These are phyloP conservation scores for Cotesia vestalis DNA, from an alignment of 1,140 invertebrate genomes.

Conservation along the genomic window DNA sequence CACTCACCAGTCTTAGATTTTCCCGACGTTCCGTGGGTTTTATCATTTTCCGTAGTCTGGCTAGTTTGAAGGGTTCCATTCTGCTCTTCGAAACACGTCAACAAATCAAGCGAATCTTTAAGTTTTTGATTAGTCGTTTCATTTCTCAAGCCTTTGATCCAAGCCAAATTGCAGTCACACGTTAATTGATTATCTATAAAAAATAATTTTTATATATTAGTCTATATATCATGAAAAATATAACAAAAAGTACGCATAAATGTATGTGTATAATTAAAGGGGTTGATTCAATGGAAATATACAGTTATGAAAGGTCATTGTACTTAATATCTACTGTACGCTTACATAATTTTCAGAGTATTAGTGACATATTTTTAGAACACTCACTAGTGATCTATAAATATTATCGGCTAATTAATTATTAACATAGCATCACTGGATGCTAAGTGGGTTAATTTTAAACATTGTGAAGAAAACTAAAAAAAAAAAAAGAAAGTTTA, in stretches of 20 bases:
- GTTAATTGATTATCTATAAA: slow-evolving; percentile 81
- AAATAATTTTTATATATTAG: slow-evolving; percentile 46
- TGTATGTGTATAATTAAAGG: too few species aligned
- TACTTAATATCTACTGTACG: not conserved
- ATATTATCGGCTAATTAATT: too few species aligned
- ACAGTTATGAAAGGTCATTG: not conserved
- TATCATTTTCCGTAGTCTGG: slow-evolving; percentile 45
- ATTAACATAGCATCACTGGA: too few species aligned
- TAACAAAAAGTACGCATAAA: not conserved
- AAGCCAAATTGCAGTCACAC: slow-evolving; percentile 80
- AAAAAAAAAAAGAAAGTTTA: too few species aligned
- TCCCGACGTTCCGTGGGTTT: slow-evolving; percentile 50
- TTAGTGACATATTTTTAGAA: not conserved
- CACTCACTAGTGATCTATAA: too few species aligned
- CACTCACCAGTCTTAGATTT: slow-evolving; percentile 53
- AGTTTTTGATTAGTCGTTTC: slow-evolving; percentile 76
- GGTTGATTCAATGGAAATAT: too few species aligned
- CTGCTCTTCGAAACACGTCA: slow-evolving; percentile 72
- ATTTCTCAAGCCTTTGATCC: slow-evolving; percentile 78
- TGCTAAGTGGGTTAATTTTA: too few species aligned
- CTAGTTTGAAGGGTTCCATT: slow-evolving; percentile 50
- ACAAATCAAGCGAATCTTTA: slow-evolving; percentile 71
- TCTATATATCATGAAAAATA: not conserved
- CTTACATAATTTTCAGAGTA: not conserved
- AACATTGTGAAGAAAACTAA: too few species aligned